Percentiles rank a stretch among this genome's conserved stretches.
Conservation (phyloP, 2,888 invertebrate species). For the Drosophila dives region DNA sequence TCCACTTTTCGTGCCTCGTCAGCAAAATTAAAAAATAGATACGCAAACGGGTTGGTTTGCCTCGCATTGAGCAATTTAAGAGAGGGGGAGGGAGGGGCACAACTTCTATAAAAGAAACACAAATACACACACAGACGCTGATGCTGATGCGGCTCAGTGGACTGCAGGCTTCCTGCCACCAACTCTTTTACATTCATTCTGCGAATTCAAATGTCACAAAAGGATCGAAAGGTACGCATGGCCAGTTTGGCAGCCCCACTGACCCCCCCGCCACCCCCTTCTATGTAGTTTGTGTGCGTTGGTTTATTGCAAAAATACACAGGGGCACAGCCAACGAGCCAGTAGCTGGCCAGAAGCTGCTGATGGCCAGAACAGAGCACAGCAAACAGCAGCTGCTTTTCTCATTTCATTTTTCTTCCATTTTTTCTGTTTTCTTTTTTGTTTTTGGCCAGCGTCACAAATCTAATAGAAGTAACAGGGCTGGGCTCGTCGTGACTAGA, state of each 20-base stretch:
- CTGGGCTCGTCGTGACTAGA: conserved; percentile 4
- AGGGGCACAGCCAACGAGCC: conserved; percentile 33
- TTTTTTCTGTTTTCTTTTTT: background rate
- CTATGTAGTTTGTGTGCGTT: conserved; percentile 19
- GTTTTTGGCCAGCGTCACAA: conserved; percentile 35
- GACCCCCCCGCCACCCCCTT: background rate
- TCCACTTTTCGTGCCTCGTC: conserved; percentile 64
- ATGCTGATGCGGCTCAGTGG: conserved; percentile 16
- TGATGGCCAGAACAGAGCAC: conserved; percentile 7
- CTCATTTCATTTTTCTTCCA: conserved; percentile 3
- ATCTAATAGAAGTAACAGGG: conserved; percentile 72
- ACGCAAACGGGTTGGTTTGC: conserved; percentile 35
- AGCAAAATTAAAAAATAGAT: conserved; percentile 82
- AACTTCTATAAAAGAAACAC: conserved; percentile 64
- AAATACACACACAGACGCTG: background rate
- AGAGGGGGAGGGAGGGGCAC: background rate
- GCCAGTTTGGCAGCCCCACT: conserved; percentile 49
- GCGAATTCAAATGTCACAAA: conserved; percentile 80
- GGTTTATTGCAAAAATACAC: conserved; percentile 76
- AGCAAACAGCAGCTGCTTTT: conserved; percentile 73
- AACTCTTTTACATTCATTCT: conserved; percentile 45
- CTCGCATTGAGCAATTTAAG: background rate
- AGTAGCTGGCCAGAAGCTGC: conserved; percentile 18
- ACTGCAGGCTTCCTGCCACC: background rate
- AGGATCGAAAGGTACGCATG: conserved; percentile 79